Evolutionary conservation across 2,888 invertebrate genomes (phyloP).

Genomic region (Drosophila meridiana): DNA sequence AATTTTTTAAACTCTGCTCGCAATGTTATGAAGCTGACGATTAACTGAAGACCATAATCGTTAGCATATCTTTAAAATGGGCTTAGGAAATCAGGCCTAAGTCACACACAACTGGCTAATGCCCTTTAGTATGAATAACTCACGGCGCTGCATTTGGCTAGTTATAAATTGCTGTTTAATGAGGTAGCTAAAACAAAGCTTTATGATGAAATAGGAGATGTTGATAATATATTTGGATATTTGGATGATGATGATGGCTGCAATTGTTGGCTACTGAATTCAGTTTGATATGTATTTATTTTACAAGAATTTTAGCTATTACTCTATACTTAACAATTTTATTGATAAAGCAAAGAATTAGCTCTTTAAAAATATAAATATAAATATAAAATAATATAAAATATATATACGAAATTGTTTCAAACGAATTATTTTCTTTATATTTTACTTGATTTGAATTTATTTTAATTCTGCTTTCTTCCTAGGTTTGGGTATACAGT

Average conservation of each 20-base stretch:
- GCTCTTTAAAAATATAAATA: no score
- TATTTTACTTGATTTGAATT: no score
- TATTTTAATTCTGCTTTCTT: no score
- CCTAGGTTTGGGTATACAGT: no score
- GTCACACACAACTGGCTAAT: constrained; percentile 27
- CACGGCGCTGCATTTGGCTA: background rate
- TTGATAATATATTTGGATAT: background rate
- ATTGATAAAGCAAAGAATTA: no score
- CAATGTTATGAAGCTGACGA: constrained; percentile 66
- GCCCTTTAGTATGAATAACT: constrained; percentile 30
- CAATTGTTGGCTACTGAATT: background rate
- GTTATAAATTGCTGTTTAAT: constrained; percentile 3
- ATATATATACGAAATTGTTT: no score
- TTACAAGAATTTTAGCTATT: no score
- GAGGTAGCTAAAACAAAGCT: background rate
- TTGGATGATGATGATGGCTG: background rate
- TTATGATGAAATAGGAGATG: background rate
- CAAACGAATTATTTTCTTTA: no score
- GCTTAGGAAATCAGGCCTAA: constrained; percentile 28
- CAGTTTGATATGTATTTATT: no score
- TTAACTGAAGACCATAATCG: constrained; percentile 56
- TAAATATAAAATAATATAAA: no score
- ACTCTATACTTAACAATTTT: no score
- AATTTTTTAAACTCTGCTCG: constrained; percentile 68
- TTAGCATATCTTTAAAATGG: constrained; percentile 57